phyloP scores from a whole-genome alignment of 1,140 invertebrate genomes.

The Elymnias hypermnestra region DNA sequence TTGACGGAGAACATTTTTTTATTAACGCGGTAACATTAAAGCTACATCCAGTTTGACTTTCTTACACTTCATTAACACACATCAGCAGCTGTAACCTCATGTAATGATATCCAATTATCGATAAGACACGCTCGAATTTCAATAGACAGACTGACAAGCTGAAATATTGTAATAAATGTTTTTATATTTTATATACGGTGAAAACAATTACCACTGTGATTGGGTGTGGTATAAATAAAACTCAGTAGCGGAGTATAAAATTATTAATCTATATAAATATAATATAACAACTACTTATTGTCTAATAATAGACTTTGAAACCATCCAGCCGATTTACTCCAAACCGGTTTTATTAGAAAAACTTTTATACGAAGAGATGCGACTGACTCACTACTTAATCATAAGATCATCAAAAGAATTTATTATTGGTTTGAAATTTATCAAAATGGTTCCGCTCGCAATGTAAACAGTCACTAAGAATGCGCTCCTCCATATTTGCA shows the following conservation, averaged over 20 bases:
- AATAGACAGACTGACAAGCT: slow-evolving; percentile 64
- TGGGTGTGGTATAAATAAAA: slow-evolving; percentile 17
- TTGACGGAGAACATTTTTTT: no score
- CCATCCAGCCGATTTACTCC: no score
- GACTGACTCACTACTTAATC: no score
- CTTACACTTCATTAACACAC: slow-evolving; percentile 20
- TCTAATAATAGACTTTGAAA: no score
- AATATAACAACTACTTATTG: no score
- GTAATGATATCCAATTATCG: slow-evolving; percentile 63
- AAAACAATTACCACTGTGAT: slow-evolving; percentile 47
- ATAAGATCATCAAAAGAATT: no score
- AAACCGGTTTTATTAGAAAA: no score
- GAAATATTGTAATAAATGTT: slow-evolving; percentile 67
- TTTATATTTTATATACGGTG: slow-evolving; percentile 50
- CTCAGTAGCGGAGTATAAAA: slow-evolving; percentile 9
- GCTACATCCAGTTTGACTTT: background rate
- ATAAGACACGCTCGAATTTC: slow-evolving; percentile 66
- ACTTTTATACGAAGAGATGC: no score
- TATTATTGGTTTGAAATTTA: no score
- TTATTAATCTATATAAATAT: background rate
- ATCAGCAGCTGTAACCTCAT: slow-evolving; percentile 28
- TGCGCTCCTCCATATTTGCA: no score
- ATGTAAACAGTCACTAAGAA: no score
- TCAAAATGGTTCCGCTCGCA: no score
- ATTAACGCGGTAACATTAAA: background rate